Base-by-base conservation (phyloP, 1,140 invertebrate genomes). In the Leptopilina boulardi region DNA sequence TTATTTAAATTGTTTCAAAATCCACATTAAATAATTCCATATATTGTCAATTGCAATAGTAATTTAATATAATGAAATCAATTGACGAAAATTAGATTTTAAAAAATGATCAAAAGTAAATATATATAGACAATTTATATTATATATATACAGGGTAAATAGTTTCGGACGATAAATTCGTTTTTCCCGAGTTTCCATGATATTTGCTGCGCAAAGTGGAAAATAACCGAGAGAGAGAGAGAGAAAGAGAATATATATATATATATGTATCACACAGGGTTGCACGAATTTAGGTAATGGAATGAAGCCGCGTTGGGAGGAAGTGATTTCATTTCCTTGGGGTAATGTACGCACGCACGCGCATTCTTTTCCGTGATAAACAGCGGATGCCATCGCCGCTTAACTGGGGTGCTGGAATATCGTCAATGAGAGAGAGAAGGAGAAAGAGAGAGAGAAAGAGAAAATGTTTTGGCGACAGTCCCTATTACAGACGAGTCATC, bases 361-460 rank as follows among this genome's bases (percentile, higher is more conserved):
- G 59, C 59, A 34, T 66, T 66, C 59, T 66, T 66, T 66, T 66
- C 26, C 15, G 26, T 66, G 26, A 66, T 66, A 66, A 66, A 66
- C 13, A 66, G 59, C 59, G 59, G 59, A 51, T 66, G 83, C 90
- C 90, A 78, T 93, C 92, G 78, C 80, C 80, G 81, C 78, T 83
- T 83, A 83, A 83, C 82, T 80, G 74, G 70, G 82, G 77, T 83
- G 78, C 82, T 80, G 82, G 79, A 75, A 42, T 75, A 51, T 30
- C 44, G 26, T 15, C 38, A 10, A 30, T 10, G 66, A n/a, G 42
- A 42, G 44, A 42, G 15, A 51, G 51, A 59, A 30, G 6, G 66
- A 41, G 56, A 51, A 75, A 44, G 59, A 9, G 2, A 44, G 76
- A 74, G 74, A 74, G 75, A 70, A 77, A 73, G 80, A 74, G 77